Percentiles rank a stretch among this genome's conserved stretches.
These are phyloP conservation scores for Hippoglossus hippoglossus DNA, from an alignment of 2,797 vertebrate species.

Conservation along the genomic window DNA sequence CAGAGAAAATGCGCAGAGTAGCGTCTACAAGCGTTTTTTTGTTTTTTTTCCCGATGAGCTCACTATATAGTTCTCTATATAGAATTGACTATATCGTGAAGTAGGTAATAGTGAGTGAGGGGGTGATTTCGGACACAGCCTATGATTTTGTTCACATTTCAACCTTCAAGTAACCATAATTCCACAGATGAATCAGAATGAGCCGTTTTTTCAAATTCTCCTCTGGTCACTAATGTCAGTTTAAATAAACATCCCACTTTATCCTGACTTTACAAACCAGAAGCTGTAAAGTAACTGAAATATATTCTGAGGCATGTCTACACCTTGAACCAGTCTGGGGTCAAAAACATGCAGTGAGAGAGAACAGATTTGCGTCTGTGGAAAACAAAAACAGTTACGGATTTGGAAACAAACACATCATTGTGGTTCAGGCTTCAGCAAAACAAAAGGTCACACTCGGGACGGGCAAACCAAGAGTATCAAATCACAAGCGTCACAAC, in stretches of 20 bases:
- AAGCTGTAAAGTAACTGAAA: slow-evolving; percentile 25
- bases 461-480: slow-evolving; percentile 38
- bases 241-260: slow-evolving; percentile 20
- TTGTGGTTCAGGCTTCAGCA: slow-evolving; percentile 48
- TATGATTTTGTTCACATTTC: no score
- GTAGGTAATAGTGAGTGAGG: no score
- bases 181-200: no score
- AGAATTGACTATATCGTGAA: no score
- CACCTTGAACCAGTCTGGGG: slow-evolving; percentile 24
- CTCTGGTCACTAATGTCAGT: slow-evolving; percentile 2
- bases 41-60: no score
- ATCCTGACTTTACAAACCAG: slow-evolving; percentile 33
- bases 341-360: slow-evolving; percentile 39
- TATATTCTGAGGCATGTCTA: slow-evolving; percentile 19
- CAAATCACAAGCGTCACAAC: slow-evolving; percentile 43
- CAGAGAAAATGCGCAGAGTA: no score
- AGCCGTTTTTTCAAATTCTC: slow-evolving; percentile 2
- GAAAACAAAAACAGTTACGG: slow-evolving; percentile 54
- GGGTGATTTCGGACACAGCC: no score
- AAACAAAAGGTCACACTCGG: slow-evolving; percentile 54
- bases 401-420: slow-evolving; percentile 66
- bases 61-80: no score
- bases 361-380: slow-evolving; percentile 44
- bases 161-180: no score
- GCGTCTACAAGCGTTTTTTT: no score